These are phyloP conservation scores for Coptotermes formosanus DNA, from an alignment of 1,140 invertebrate species.

Conservation along the genomic window DNA sequence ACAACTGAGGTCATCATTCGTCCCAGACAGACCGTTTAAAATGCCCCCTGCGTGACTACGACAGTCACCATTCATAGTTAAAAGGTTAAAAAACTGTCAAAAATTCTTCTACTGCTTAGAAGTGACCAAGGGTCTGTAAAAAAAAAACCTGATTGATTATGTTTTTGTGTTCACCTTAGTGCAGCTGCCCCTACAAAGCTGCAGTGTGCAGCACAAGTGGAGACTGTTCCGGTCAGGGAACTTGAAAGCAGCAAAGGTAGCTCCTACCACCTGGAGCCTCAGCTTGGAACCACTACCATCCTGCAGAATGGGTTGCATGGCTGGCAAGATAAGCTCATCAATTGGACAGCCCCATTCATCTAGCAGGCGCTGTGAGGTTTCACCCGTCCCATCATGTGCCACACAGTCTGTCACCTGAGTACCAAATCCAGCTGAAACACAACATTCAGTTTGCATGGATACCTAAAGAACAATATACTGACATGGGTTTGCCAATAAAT, in stretches of 20 bases:
- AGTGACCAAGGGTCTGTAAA: too few relatives aligned
- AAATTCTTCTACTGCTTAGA: too few relatives aligned
- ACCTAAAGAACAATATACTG: too few relatives aligned
- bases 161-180: constrained; percentile 38
- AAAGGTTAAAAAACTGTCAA: too few relatives aligned
- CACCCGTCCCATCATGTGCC: constrained; percentile 70
- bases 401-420: constrained; percentile 69
- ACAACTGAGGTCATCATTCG: too few relatives aligned
- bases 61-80: too few relatives aligned
- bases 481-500: too few relatives aligned
- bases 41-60: too few relatives aligned
- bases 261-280: constrained; percentile 44
- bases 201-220: constrained; percentile 65
- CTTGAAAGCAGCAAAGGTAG: constrained; percentile 74
- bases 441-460: not conserved
- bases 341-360: constrained; percentile 70
- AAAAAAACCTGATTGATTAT: not conserved
- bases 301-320: constrained; percentile 41
- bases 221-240: constrained; percentile 73
- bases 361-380: constrained; percentile 65
- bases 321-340: constrained; percentile 63
- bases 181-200: constrained; percentile 66
- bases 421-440: constrained; percentile 60
- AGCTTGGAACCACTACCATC: not conserved
- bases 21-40: too few relatives aligned